Percentiles rank a stretch among this genome's conserved stretches.
phyloP scores from a whole-genome alignment of 2,797 vertebrate genomes.

The Microctenopoma lineatum region DNA sequence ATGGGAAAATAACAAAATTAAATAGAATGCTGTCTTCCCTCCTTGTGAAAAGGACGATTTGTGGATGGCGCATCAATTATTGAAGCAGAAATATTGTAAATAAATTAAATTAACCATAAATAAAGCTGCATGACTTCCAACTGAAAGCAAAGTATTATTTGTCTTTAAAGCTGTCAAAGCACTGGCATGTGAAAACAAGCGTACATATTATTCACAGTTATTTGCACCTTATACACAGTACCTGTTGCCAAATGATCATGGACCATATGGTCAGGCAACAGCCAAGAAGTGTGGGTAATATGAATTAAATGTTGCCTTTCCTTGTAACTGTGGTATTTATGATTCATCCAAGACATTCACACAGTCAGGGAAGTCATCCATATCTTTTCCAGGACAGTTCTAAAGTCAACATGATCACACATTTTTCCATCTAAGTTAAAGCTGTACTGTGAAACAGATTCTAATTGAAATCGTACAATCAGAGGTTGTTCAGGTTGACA shows the following conservation, averaged over 20 bases:
- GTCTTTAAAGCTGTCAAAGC: constrained; percentile 43
- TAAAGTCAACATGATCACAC: background rate
- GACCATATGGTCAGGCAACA: constrained; percentile 30
- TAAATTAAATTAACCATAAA: constrained; percentile 73
- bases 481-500: constrained; percentile 32
- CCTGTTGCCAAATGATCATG: constrained; percentile 47
- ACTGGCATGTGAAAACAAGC: constrained; percentile 32
- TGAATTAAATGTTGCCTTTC: background rate
- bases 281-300: constrained; percentile 10
- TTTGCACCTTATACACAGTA: constrained; percentile 38
- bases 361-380: background rate
- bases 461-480: constrained; percentile 21
- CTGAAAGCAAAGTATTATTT: constrained; percentile 63
- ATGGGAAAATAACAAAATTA: constrained; percentile 84
- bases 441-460: constrained; percentile 1
- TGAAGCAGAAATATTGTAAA: constrained; percentile 73
- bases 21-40: constrained; percentile 73
- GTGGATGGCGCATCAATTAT: constrained; percentile 71
- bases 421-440: background rate
- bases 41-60: constrained; percentile 68
- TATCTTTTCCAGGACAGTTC: background rate
- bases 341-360: constrained; percentile 20
- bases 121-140: constrained; percentile 54
- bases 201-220: constrained; percentile 39
- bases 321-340: constrained; percentile 10